These are phyloP conservation scores for Drosophila seguyi DNA, from an alignment of 1,140 invertebrate species.

Conservation along the genomic window DNA sequence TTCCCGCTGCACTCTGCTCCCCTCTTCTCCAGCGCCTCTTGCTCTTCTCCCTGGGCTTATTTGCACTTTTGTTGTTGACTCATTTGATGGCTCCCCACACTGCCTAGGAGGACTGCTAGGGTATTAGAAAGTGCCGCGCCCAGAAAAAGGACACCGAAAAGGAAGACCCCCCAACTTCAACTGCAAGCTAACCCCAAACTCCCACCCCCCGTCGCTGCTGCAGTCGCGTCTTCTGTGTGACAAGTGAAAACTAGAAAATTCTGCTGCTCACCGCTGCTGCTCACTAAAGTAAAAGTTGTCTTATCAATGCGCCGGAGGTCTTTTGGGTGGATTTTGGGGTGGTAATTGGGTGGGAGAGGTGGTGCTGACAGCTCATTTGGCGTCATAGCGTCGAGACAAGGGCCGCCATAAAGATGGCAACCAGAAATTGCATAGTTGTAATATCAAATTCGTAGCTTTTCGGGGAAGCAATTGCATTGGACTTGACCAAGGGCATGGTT, in stretches of 20 bases:
- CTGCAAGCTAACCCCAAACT: constrained; percentile 4
- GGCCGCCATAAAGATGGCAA: constrained; percentile 26
- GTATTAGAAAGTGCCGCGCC: constrained; percentile 58
- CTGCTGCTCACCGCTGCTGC: constrained; percentile 20
- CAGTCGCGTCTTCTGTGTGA: constrained; percentile 41
- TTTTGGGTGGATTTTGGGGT: constrained; percentile 1
- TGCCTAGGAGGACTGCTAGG: constrained; percentile 14
- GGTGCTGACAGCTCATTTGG: constrained; percentile 24
- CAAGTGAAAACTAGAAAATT: constrained; percentile 77
- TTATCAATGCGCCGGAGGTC: constrained; percentile 23
- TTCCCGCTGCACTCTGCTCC: constrained; percentile 36
- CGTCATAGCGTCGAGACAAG: constrained; percentile 38
- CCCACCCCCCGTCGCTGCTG: not conserved
- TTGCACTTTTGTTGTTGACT: constrained; percentile 66
- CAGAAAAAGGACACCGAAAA: constrained; percentile 8
- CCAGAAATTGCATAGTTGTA: constrained; percentile 35
- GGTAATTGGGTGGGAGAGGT: not conserved
- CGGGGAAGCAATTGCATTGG: constrained; percentile 32
- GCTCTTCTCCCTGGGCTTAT: constrained; percentile 44
- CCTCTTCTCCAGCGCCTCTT: not conserved
- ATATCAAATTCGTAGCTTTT: constrained; percentile 2
- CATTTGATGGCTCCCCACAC: constrained; percentile 38
- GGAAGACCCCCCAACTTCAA: not conserved
- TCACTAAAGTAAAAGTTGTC: constrained; percentile 77
- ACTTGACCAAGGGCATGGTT: constrained; percentile 63